Percentiles rank a stretch among this genome's conserved stretches.
phyloP scores from a whole-genome alignment of 1,140 invertebrate species.

The Drosophila rhopaloa region DNA sequence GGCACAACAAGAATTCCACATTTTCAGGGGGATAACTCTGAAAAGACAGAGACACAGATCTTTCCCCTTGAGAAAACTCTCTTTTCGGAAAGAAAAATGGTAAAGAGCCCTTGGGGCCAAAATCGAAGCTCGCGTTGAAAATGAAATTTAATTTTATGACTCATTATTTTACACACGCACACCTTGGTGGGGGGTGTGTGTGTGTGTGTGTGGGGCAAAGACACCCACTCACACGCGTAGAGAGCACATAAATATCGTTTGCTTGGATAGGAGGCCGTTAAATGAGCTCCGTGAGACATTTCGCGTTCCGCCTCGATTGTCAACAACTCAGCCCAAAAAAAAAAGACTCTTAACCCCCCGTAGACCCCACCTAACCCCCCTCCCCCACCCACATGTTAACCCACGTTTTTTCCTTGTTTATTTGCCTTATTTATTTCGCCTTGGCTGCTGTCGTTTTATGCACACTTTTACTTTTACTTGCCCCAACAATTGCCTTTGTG shows the following conservation, averaged over 20 bases:
- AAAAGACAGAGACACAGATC: constrained; percentile 17
- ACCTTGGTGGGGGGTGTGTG: not conserved
- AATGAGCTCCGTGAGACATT: constrained; percentile 72
- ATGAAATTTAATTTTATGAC: constrained; percentile 77
- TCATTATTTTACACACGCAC: constrained; percentile 67
- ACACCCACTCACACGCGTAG: constrained; percentile 11
- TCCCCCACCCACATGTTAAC: not conserved
- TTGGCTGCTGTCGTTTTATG: constrained; percentile 54
- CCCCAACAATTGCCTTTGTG: constrained; percentile 57
- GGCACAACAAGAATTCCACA: constrained; percentile 14
- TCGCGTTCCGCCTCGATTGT: constrained; percentile 39
- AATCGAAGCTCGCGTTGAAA: constrained; percentile 43
- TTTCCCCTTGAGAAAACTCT: constrained; percentile 9
- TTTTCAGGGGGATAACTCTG: not conserved
- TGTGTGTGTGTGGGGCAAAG: not conserved
- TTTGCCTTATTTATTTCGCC: constrained; percentile 75
- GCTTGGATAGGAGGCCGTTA: constrained; percentile 45
- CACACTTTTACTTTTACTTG: constrained; percentile 71
- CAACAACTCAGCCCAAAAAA: constrained; percentile 25
- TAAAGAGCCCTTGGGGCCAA: not conserved
- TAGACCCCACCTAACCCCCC: not conserved
- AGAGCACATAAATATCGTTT: constrained; percentile 49
- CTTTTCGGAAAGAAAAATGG: not conserved
- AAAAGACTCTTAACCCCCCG: not conserved
- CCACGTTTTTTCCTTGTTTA: constrained; percentile 43